Conservation (phyloP, 2,797 vertebrate species). For the Argya squamiceps region DNA sequence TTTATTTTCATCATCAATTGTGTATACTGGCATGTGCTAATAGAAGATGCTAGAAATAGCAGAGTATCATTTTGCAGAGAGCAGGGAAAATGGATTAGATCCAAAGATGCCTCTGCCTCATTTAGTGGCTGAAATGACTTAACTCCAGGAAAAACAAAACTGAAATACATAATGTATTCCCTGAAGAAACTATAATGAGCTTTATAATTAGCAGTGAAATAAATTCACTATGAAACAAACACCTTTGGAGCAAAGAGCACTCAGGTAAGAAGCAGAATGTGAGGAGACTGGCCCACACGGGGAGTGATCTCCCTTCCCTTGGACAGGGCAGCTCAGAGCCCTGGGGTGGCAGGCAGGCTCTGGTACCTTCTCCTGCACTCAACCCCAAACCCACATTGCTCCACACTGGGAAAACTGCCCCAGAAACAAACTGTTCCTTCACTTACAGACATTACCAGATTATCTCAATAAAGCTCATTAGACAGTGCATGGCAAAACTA, state of each 20-base stretch:
- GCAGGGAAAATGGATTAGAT: not conserved
- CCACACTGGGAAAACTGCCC: not conserved
- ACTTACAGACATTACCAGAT: not conserved
- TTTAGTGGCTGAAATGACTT: not conserved
- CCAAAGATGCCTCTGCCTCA: not conserved
- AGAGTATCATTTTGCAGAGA: not conserved
- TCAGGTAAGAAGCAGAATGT: not conserved
- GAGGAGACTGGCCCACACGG: not conserved
- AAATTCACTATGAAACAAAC: not conserved
- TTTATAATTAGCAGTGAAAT: not conserved
- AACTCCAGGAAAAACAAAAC: not conserved
- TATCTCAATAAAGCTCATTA: not conserved
- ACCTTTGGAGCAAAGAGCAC: not conserved
- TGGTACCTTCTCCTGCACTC: not conserved
- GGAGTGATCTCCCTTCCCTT: not conserved
- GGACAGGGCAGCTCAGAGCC: not conserved
- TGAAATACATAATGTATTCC: not conserved
- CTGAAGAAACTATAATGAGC: not conserved
- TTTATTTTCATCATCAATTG: not conserved
- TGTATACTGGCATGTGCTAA: not conserved
- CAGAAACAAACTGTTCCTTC: not conserved
- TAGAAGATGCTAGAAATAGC: not conserved
- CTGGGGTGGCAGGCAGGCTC: accelerated
- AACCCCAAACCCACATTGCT: not conserved
- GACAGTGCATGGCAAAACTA: not conserved